Evolutionary conservation across 2,888 invertebrate genomes (phyloP), one percentile per base, ranked within the genome.

Genomic region (Ornithoptera priamus): DNA sequence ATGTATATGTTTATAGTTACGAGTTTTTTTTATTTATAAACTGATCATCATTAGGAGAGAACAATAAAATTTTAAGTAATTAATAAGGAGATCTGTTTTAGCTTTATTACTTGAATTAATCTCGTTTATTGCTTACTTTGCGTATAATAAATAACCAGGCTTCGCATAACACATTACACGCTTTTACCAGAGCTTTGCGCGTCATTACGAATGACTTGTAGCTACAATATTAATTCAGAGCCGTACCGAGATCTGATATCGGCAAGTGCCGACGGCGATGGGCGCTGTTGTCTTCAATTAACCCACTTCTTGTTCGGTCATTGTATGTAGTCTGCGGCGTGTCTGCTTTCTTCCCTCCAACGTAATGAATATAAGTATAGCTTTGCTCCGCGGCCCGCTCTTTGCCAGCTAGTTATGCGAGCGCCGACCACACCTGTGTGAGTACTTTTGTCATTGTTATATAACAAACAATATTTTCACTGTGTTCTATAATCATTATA

Each of bases 321-420:
- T 89, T 90, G 90, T 91, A 80, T 84, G 76, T 79, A 82, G 91
- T 92, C 90, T 92, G 81, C 82, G 74, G 81, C 85, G 85, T 88
- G 91, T 91, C 91, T 92, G 89, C 91, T 92, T 91, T 91, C 90
- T 86, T 91, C 87, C 85, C 85, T 81, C 81, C 80, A 78, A 64
- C 71, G 74, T 73, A 73, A 85, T 85, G 83, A 82, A 81, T 85
- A 83, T 85, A 88, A 88, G 87, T 88, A 86, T 85, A 84, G 85
- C 39, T 80, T 81, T 82, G 81, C 80, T 81, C 76, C 75, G 81
- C 78, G 73, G 78, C 77, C 77, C 76, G 80, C 76, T 81, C 84
- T 83, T 84, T 85, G 85, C 84, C 83, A 81, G 82, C 76, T 80
- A 77, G 84, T 83, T 84, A 87, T 85, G 85, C 84, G 85, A 86